Evolutionary conservation across 1,140 invertebrate species (phyloP), one percentile per base, ranked within the genome.

Genomic region (Stenopsyche tienmushanensis): DNA sequence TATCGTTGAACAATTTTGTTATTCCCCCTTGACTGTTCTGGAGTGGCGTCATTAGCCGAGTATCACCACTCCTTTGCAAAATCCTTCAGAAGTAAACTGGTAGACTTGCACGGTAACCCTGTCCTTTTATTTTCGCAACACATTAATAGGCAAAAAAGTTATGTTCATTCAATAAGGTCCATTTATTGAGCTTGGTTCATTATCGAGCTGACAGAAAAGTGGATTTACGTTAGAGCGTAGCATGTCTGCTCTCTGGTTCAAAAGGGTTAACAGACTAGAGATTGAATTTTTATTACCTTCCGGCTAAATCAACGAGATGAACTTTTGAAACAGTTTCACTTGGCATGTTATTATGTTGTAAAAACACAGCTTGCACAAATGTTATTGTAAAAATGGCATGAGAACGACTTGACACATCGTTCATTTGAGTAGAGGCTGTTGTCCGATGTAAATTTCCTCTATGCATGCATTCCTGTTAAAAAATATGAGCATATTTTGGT

Each of bases 331-430:
- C 89, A 20, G 91, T 94, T 78, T 94, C 92, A 73, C 88, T 90
- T 34, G 92, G 92, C 84, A 92, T 88, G 71, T 89, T 90, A 77
- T 89, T 89, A 73, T 81, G 78, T 5, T 76, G 72, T 72, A 88
- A 85, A 72, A 91, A 90, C 64, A 87, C 87, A 29, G 91, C 91
- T 75, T 93, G 91, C 62, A 92, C 89, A 78, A 93, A 94, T 24
- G 90, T 93, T 74, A 98, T 92, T 3, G 88, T 90, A 80, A 98
- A 98, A 73, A 99, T 97, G 39, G 95, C 95, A 83, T 99, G 96
- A 79, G 93, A 96, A 72, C 96, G 84, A 73, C 92, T 94, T 74
- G 89, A 91, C 62, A 90, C 89, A 76, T 91, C 90, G 77, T 93
- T 92, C 89, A 91, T 92, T 73, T 91, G 90, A 68, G 90, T 93